Percentiles rank a stretch among this genome's conserved stretches.
Conservation (phyloP, 2,888 invertebrate genomes). For the Yponomeuta sedellus region DNA sequence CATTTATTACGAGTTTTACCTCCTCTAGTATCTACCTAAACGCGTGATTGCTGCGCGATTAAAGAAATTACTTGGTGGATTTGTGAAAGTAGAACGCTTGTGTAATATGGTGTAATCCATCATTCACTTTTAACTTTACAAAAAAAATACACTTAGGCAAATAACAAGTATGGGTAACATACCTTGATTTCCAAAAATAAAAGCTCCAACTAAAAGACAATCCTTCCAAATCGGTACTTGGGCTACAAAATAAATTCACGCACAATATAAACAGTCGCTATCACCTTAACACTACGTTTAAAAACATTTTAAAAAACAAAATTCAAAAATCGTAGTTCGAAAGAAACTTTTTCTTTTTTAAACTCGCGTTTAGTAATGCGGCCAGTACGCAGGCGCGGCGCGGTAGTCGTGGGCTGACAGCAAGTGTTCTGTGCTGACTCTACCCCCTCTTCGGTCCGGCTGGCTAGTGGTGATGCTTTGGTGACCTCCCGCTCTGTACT, state of each 20-base stretch:
- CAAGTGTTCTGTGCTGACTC: constrained; percentile 38
- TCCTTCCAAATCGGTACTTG: constrained; percentile 42
- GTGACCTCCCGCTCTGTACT: background rate
- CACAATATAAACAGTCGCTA: constrained; percentile 27
- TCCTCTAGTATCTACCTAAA: background rate
- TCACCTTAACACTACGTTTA: constrained; percentile 64
- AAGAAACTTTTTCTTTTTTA: constrained; percentile 13
- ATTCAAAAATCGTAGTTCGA: constrained; percentile 39
- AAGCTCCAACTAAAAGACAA: constrained; percentile 32
- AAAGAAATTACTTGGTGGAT: background rate
- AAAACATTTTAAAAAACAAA: constrained; percentile 50
- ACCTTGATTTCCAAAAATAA: background rate
- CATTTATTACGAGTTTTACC: background rate
- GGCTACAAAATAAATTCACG: constrained; percentile 22
- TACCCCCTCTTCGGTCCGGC: constrained; percentile 29
- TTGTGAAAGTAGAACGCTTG: background rate
- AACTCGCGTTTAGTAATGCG: constrained; percentile 4
- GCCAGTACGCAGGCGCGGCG: constrained; percentile 53
- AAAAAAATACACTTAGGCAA: no score
- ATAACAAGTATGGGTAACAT: background rate
- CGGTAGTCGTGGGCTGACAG: constrained; percentile 50
- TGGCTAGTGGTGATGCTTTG: background rate
- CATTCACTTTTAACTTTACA: background rate
- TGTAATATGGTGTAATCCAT: background rate
- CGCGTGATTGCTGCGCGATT: background rate